Base-by-base conservation (phyloP, 2,113 vertebrate genomes). In the Tupaia chinensis region DNA sequence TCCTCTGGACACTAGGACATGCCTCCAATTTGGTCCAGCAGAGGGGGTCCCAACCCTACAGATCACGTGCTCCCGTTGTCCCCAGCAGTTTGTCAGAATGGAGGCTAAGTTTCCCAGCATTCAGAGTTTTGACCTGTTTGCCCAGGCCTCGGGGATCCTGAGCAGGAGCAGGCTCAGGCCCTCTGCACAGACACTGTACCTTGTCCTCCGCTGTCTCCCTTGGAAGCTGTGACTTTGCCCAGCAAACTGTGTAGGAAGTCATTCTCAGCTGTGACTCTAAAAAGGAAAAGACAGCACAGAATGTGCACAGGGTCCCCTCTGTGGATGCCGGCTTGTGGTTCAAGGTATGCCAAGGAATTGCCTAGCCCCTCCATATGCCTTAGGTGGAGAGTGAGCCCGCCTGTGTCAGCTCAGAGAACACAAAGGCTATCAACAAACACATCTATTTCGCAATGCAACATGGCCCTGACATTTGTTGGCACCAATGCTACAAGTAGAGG, bases 131-230 rank as follows among this genome's bases (percentile, higher is more conserved):
- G 19, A 53, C 19, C 25, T 77, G 8, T 61, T 63, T 85, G 65
- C 25, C 53, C 1, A 53, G 23, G 44, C 74, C 34, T 17, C 77
- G 14, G 77, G 69, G 32, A 44, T 4, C 16, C 80, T 54, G 1
- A 76, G 34, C 32, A 29, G 9, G 25, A 81, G 63, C 25, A 27
- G 90, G 76, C 73, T 5, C 11, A 44, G 68, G 5, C n/a, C 44
- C 27, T 19, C 68, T 90, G 92, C 2, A 10, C 25, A 1, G 66
- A 27, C n/a, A 22, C 32, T 56, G 44, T 98, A 99, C 99, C 99
- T 99, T 99, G 99, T 63, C 99, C 99, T 87, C 99, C 99, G 20
- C 99, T 99, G 98, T 99, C 99, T 92, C 99, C 99, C 97, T 99
- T 99, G 15, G 97, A 98, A n/a, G 99, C 98, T 22, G 99, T 99